Base-by-base conservation (phyloP, 2,113 vertebrate genomes). In the Uria aalge region DNA sequence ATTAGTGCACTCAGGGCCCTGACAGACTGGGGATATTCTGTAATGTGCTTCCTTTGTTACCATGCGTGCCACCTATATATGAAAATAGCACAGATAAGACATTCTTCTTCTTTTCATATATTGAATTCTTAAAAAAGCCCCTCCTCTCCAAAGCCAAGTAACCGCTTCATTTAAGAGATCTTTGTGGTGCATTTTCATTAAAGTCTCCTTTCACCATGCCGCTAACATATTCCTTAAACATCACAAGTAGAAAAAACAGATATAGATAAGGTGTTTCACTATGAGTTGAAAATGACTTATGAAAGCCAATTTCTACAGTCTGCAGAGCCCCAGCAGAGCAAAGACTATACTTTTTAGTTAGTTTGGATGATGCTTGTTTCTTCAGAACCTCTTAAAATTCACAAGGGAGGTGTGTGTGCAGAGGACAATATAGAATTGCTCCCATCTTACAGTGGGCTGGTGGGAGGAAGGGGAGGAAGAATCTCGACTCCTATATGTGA, bases 61-160 rank as follows among this genome's bases (percentile, higher is more conserved):
- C 26, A 6, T 3, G 0, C 1, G 5, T 74, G 6, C 5, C 9
- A 40, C 2, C 5, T 22, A 5, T 50, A 27, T 59, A 34, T 38
- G 45, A 53, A 88, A 74, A 67, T 20, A 83, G 20, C 12, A 50
- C 32, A 88, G 55, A 32, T 89, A 77, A 83, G 55, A 32, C 2
- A 14, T 64, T 53, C 27, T 59, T 75, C 53, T 67, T 60, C 14
- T 96, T 83, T 77, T 55, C 81, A 30, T 40, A 16, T 41, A 86
- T 20, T 81, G 13, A 63, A 47, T 59, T 78, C 52, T 82, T 81
- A 78, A 53, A 24, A 53, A 57, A 40, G 14, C 2, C 13, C 8
- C 14, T 82, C 16, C 6, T 82, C 30, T 11, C 14, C 15, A 79
- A 1, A 3, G 17, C 20, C 34, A 76, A 53, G 13, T 71, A 80